These are phyloP conservation scores for Columba livia DNA, from an alignment of 2,113 vertebrate genomes.

Conservation along the genomic window DNA sequence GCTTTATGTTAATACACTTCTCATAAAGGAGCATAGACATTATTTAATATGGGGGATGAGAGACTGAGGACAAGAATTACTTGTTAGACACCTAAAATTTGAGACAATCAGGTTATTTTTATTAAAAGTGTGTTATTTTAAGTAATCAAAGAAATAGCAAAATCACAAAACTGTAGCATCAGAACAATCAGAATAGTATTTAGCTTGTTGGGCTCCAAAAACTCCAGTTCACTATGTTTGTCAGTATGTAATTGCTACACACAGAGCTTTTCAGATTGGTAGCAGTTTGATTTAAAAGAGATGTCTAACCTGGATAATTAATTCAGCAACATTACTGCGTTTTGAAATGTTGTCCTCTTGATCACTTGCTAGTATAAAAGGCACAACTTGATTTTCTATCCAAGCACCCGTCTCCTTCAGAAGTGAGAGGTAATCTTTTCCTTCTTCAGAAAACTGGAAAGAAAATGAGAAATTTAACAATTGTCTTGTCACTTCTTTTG, in stretches of 20 bases:
- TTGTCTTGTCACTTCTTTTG: not conserved
- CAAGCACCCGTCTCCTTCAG: constrained; percentile 83
- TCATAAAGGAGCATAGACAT: not conserved
- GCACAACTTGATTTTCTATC: constrained; percentile 81
- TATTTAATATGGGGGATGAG: not conserved
- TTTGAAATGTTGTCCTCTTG: constrained; percentile 54
- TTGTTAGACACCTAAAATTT: not conserved
- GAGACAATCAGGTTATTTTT: not conserved
- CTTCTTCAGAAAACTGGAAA: constrained; percentile 80
- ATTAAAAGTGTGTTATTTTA: not conserved
- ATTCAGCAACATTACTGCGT: constrained; percentile 66
- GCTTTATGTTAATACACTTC: not conserved
- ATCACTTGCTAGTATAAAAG: constrained; percentile 68
- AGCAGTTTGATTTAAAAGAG: not conserved
- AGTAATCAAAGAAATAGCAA: not conserved
- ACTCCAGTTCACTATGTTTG: not conserved
- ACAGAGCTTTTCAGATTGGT: not conserved
- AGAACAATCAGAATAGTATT: not conserved
- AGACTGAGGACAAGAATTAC: not conserved
- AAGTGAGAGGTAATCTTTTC: constrained; percentile 75
- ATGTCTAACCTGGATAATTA: constrained; percentile 83
- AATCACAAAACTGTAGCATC: not conserved
- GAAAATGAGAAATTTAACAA: not conserved
- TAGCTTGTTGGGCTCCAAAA: not conserved
- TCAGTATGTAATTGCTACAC: not conserved